A percentile compares a stretch with the other conserved stretches of the same genome.
phyloP scores from a whole-genome alignment of 1,140 invertebrate genomes.

The Drosophila auraria region DNA sequence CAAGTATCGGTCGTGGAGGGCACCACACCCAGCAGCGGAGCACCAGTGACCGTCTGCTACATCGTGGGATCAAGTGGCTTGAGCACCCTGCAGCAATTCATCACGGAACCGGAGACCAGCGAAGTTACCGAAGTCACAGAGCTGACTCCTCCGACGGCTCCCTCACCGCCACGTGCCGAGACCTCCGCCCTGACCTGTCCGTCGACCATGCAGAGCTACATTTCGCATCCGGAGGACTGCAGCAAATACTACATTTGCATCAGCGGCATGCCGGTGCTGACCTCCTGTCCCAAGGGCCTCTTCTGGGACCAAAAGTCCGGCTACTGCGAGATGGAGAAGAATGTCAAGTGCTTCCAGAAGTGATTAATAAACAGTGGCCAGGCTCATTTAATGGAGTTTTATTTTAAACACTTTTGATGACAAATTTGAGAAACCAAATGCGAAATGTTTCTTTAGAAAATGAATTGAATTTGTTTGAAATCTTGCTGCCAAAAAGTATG shows the following conservation, averaged over 20 bases:
- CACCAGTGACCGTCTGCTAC: conserved; percentile 63
- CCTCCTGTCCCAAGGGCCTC: conserved; percentile 70
- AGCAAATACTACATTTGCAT: conserved; percentile 81
- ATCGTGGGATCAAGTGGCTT: conserved; percentile 44
- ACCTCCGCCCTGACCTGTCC: conserved; percentile 49
- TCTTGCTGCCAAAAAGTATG: not conserved
- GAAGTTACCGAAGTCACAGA: conserved; percentile 11
- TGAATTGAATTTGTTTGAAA: not conserved
- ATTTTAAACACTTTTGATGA: not conserved
- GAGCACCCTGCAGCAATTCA: conserved; percentile 27
- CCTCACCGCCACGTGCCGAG: conserved; percentile 28
- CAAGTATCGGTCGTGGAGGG: not conserved
- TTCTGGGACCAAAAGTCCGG: conserved; percentile 71
- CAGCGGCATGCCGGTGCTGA: conserved; percentile 69
- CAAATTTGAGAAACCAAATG: not conserved
- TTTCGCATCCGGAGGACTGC: conserved; percentile 72
- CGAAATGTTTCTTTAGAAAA: not conserved
- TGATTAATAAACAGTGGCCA: conserved; percentile 40
- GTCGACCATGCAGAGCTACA: conserved; percentile 62
- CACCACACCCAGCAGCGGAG: conserved; percentile 37
- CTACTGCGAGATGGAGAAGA: conserved; percentile 66
- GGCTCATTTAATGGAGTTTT: not conserved
- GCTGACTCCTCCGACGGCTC: conserved; percentile 7
- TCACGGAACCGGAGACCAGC: conserved; percentile 5
- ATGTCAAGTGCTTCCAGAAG: conserved; percentile 70